Conservation (phyloP, 1,140 invertebrate genomes). For the Scaptomyza pallida region DNA sequence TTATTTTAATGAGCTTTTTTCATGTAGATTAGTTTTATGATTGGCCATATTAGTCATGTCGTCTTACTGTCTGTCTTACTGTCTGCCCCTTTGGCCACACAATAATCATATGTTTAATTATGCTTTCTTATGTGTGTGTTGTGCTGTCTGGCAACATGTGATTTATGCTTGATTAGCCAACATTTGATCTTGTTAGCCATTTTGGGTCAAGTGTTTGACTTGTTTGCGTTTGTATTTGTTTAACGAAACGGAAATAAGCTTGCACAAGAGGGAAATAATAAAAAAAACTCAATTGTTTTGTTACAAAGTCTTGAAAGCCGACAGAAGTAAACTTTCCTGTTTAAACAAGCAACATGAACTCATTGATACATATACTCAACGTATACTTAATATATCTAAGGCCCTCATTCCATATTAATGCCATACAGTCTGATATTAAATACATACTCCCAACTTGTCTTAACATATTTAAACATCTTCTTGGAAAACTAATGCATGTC, state of each 20-base stretch:
- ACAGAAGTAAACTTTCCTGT: no score
- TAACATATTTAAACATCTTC: no score
- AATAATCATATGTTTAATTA: conserved; percentile 62
- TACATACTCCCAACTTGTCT: no score
- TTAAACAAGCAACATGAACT: not conserved
- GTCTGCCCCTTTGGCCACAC: not conserved
- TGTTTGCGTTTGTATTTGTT: not conserved
- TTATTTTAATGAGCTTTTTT: conserved; percentile 78
- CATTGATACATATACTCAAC: no score
- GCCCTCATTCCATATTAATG: no score
- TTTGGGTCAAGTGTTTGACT: not conserved
- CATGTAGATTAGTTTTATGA: conserved; percentile 77
- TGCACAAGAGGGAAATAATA: no score
- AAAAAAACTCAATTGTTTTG: no score
- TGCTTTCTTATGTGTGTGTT: conserved; percentile 23
- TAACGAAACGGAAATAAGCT: not conserved
- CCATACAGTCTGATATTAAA: no score
- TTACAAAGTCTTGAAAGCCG: no score
- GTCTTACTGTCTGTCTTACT: not conserved
- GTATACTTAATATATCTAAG: no score
- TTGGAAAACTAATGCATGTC: no score
- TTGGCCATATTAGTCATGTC: conserved; percentile 67
- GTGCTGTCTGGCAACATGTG: conserved; percentile 4
- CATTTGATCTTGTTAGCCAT: conserved; percentile 11
- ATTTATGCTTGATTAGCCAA: conserved; percentile 37